phyloP scores from a whole-genome alignment of 2,797 vertebrate genomes.

The Poecile montanus region DNA sequence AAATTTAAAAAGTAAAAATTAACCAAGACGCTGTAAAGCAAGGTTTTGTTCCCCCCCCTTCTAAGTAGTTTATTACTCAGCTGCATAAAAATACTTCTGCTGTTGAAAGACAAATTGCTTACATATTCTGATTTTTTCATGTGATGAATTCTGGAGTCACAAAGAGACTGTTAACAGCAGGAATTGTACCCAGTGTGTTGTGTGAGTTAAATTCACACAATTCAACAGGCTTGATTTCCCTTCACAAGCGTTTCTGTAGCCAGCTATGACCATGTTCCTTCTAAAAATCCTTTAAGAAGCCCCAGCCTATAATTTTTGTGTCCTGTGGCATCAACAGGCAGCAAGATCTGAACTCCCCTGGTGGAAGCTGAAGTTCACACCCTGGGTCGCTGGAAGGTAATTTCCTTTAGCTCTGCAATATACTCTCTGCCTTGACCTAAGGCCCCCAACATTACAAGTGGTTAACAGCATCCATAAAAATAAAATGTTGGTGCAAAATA shows the following conservation, averaged over 20 bases:
- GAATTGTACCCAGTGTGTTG: not conserved
- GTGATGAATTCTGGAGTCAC: conserved; percentile 28
- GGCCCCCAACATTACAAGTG: not conserved
- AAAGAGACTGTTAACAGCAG: not conserved
- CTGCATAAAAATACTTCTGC: conserved; percentile 4
- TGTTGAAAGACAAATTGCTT: conserved; percentile 54
- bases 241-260: not conserved
- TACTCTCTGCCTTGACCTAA: conserved; percentile 42
- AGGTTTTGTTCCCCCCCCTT: not conserved
- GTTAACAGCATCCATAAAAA: conserved; percentile 53
- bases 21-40: conserved; percentile 20
- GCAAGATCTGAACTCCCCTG: not conserved
- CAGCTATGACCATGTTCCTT: not conserved
- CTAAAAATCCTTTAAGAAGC: not conserved
- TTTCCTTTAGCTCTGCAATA: conserved; percentile 60
- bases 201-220: not conserved
- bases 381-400: conserved; percentile 21
- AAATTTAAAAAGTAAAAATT: conserved; percentile 12
- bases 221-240: not conserved
- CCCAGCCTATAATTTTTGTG: conserved; percentile 3
- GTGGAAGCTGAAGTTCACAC: not conserved
- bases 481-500: conserved; percentile 50
- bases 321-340: not conserved
- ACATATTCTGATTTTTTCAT: conserved; percentile 7
- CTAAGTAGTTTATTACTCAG: conserved; percentile 52